These are phyloP conservation scores for Tretioscincus oriximinensis DNA, from an alignment of 2,113 vertebrate species.

Conservation along the genomic window DNA sequence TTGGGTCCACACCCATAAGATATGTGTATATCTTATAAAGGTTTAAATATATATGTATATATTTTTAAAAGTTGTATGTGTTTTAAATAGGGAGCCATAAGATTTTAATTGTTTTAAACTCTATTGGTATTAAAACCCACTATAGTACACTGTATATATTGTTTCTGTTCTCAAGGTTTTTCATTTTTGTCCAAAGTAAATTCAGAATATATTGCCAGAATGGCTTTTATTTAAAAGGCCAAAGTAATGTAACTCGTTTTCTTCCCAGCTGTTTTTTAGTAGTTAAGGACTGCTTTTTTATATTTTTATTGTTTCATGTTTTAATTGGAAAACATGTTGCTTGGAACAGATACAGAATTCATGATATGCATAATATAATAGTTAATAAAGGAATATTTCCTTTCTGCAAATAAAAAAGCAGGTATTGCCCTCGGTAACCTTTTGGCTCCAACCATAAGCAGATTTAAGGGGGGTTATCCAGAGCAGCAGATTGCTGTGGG, in stretches of 20 bases:
- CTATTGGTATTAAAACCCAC: not conserved
- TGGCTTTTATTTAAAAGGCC: not conserved
- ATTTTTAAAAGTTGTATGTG: not conserved
- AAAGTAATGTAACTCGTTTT: not conserved
- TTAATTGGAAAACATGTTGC: fast-evolving
- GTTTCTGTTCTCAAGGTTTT: conserved; percentile 17
- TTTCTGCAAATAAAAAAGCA: not conserved
- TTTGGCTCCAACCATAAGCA: too few species aligned
- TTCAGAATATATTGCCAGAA: conserved; percentile 1
- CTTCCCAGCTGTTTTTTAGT: conserved; percentile 36
- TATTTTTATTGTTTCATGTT: conserved; percentile 26
- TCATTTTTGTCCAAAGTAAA: conserved; percentile 29
- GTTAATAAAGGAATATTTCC: not conserved
- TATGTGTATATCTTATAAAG: not conserved
- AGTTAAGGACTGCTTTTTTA: conserved; percentile 25
- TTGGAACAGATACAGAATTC: not conserved
- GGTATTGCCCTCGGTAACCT: too few species aligned
- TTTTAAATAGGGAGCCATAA: not conserved
- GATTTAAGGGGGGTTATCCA: too few species aligned
- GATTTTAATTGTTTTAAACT: not conserved
- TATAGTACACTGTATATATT: not conserved
- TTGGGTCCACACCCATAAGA: not conserved
- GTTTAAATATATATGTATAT: not conserved
- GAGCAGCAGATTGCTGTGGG: too few species aligned
- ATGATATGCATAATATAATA: not conserved